Conservation (phyloP, 2,888 invertebrate species). For the Chymomyza fuscimana region DNA sequence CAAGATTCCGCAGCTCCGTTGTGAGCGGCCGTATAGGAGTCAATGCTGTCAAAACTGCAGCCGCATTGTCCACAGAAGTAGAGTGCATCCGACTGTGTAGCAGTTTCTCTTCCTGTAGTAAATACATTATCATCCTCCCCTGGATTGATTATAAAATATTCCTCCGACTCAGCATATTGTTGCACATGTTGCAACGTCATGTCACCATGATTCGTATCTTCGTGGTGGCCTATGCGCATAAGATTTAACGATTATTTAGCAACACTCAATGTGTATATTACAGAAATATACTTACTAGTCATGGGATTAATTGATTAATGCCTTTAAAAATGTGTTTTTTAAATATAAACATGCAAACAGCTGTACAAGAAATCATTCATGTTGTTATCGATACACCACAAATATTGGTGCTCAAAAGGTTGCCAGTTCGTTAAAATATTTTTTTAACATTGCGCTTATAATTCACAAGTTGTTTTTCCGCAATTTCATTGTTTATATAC, state of each 20-base stretch:
- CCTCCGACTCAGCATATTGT: conserved; percentile 4
- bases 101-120: background rate
- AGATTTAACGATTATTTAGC: background rate
- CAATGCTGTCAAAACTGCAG: conserved; percentile 39
- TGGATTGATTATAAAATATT: conserved; percentile 46
- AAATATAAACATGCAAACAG: background rate
- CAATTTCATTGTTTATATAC: conserved; percentile 20
- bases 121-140: conserved; percentile 20
- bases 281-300: conserved; percentile 43
- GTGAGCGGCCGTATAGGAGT: conserved; percentile 42
- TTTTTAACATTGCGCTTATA: conserved; percentile 27
- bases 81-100: background rate
- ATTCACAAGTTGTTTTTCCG: conserved; percentile 68
- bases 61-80: conserved; percentile 51
- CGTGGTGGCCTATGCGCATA: background rate
- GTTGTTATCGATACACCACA: background rate
- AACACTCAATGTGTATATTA: background rate
- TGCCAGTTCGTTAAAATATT: background rate
- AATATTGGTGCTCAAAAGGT: background rate
- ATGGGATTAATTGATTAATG: conserved; percentile 37
- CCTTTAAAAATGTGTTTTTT: background rate
- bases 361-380: background rate
- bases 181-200: conserved; percentile 26
- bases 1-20: conserved; percentile 25
- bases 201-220: background rate